Base-by-base conservation (phyloP, 35 echinoderm and acorn worm genomes). In the Hemicentrotus pulcherrimus region DNA sequence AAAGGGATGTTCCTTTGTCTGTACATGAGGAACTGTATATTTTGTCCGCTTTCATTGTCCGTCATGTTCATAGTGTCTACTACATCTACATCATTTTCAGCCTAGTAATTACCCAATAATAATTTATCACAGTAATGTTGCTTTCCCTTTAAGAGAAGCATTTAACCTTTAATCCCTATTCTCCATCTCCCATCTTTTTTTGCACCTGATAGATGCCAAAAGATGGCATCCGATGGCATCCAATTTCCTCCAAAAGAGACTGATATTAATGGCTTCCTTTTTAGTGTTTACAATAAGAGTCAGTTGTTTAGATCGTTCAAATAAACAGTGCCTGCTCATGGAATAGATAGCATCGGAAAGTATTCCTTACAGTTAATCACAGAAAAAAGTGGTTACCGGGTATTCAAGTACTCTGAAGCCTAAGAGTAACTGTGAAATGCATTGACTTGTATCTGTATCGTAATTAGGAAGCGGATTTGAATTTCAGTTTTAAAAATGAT, bases 241-340 rank as follows among this genome's bases (percentile, higher is more conserved):
- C 65, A 78, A 78, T 78, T 78, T 78, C 65, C 65, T 28, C 65
- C 65, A 78, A 78, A 78, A 22, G 65, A 78, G 65, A 18, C 6
- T 22, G 65, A 78, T 78, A 78, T 78, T 78, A 78, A 78, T 78
- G 65, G 65, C 65, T 78, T 78, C 65, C 65, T n/a, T 78, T 78
- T 78, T 78, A 78, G n/a, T 78, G 65, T 78, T 78, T 78, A 78
- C 65, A 78, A 28, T 28, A 28, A 15, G 65, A 78, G 65, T 7
- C 28, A n/a, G 65, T 78, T 78, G 65, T 78, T 78, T 78, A 24
- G 65, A 28, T 78, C 65, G 7, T n/a, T n/a, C 65, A 28, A 78
- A 78, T 78, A 78, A 78, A 78, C 65, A 78, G 22, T 6, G 65
- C 65, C 65, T 8, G 24, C 5, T 78, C 65, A n/a, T 28, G 65